Evolutionary conservation across 2,797 vertebrate genomes (phyloP).

Genomic region (Esox masquinongy): DNA sequence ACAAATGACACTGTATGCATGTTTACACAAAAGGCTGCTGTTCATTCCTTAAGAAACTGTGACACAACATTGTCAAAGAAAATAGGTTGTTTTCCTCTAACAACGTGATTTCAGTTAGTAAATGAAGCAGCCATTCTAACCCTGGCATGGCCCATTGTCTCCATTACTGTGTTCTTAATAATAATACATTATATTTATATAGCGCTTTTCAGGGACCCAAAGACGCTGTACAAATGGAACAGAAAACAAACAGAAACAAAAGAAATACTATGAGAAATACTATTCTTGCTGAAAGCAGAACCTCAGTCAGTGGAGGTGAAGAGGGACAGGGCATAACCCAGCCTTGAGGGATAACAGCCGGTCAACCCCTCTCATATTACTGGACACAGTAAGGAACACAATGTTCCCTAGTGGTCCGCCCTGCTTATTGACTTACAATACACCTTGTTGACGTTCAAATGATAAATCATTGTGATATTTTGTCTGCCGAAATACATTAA

Average conservation of each 20-base stretch:
- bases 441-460: no score
- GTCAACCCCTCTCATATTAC: conserved; percentile 22
- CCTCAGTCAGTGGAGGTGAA: background rate
- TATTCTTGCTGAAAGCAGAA: background rate
- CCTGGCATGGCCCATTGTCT: background rate
- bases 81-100: background rate
- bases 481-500: no score
- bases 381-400: conserved; percentile 17
- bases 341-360: background rate
- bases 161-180: background rate
- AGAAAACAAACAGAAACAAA: no score
- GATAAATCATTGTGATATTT: no score
- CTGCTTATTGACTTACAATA: no score
- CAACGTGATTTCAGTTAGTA: background rate
- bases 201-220: no score
- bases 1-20: background rate
- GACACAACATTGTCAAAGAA: background rate
- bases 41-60: background rate
- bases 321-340: background rate
- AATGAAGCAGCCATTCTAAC: background rate
- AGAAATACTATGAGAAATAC: no score
- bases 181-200: no score
- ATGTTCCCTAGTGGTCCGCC: conserved; percentile 4
- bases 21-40: background rate
- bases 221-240: no score